Base-by-base conservation (phyloP, 1,140 invertebrate genomes). In the Drosophila lowei region DNA sequence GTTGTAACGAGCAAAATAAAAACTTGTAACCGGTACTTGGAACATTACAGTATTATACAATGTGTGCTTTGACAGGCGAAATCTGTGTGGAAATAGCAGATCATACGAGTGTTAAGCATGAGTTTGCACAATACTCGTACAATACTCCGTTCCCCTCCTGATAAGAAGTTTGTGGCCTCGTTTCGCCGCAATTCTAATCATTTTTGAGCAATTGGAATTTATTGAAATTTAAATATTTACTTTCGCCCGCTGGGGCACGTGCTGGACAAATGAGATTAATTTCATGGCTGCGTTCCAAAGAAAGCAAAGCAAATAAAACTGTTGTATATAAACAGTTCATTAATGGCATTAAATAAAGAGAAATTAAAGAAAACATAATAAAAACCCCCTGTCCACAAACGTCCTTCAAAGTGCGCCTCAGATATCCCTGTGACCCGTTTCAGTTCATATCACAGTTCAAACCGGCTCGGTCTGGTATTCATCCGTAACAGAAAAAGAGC, bases 61-160 rank as follows among this genome's bases (percentile, higher is more conserved):
- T 65, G 43, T 42, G 43, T 30, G 42, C 34, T 23, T 13, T 16
- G 9, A 21, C 42, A 16, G 21, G 54, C 30, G 50, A 5, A 44
- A 38, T 60, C 57, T 11, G 48, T 46, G 15, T 18, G n/a, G 13
- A 23, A 59, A 38, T 52, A 60, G 38, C 50, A 72, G 47, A 28
- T 50, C 53, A 38, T 50, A 63, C 54, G 50, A 72, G 42, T 38
- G 60, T 38, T 52, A 72, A 63, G 58, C 68, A 72, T 63, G 68
- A 72, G 47, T 38, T 30, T 58, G 50, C 70, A 72, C 7, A 72
- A 72, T 41, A 53, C 43, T 13, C 9, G 34, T 11, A 16, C 8
- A 30, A 9, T 30, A 11, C 28, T 34, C 15, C 11, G 49, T n/a
- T 25, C 18, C 2, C 23, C 23, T 23, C 23, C 67, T 49, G 70